phyloP scores from a whole-genome alignment of 2,113 vertebrate genomes.

The Aspidoscelis tigris region DNA sequence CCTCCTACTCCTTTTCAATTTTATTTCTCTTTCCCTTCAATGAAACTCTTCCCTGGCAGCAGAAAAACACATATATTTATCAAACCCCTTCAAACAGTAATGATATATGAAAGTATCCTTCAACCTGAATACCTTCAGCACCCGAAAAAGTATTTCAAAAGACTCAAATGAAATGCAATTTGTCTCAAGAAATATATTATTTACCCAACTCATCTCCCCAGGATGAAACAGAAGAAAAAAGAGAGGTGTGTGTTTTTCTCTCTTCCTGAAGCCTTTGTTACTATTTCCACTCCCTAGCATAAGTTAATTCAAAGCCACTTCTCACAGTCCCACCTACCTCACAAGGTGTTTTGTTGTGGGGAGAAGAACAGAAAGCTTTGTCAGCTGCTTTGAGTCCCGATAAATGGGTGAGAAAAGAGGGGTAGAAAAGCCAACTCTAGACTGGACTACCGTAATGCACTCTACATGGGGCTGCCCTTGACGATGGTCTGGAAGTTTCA shows the following conservation, averaged over 20 bases:
- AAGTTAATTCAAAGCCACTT: not conserved
- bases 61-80: constrained; percentile 73
- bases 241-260: constrained; percentile 17
- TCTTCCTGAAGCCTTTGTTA: not conserved
- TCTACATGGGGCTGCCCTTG: too few species aligned
- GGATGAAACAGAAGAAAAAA: constrained; percentile 9
- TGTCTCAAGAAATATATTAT: constrained; percentile 45
- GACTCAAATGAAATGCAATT: constrained; percentile 39
- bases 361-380: too few species aligned
- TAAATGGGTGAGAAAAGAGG: too few species aligned
- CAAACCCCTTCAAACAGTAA: constrained; percentile 49
- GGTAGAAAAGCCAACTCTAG: too few species aligned
- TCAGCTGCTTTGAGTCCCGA: too few species aligned
- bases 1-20: constrained; percentile 53
- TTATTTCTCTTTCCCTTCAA: constrained; percentile 63
- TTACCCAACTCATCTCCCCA: constrained; percentile 11
- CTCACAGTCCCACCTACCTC: too few species aligned
- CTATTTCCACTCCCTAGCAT: constrained; percentile 41
- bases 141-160: constrained; percentile 40
- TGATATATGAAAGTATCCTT: constrained; percentile 66
- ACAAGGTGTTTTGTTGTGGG: too few species aligned
- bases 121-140: constrained; percentile 41
- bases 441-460: too few species aligned
- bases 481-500: too few species aligned
- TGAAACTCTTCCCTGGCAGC: constrained; percentile 46